Conservation (phyloP, 92 coral and sea anemone genomes). For the Parazoanthus swiftii region DNA sequence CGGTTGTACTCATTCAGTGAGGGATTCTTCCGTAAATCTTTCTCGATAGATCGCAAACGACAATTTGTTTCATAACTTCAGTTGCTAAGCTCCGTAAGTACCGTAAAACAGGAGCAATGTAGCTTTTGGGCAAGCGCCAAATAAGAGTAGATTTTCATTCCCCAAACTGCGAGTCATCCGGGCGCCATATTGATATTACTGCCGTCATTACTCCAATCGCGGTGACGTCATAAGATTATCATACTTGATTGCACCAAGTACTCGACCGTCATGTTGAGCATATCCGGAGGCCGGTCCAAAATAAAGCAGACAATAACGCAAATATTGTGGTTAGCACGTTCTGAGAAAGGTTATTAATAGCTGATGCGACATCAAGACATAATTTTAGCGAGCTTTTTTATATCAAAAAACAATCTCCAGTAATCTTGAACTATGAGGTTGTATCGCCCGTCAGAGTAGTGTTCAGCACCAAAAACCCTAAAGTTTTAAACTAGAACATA, state of each 20-base stretch:
- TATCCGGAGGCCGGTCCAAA: neutral
- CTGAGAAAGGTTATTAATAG: neutral
- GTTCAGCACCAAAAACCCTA: no score
- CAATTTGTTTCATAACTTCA: slow-evolving; percentile 4
- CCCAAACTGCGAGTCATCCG: neutral
- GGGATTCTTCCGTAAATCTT: slow-evolving; percentile 18
- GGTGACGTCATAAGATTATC: slow-evolving; percentile 41
- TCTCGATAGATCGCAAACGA: neutral
- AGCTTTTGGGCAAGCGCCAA: neutral
- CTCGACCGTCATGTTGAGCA: neutral
- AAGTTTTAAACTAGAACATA: no score
- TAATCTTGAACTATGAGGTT: no score
- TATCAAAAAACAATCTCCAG: no score
- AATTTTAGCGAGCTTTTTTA: no score
- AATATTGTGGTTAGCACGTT: neutral
- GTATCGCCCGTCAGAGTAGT: no score
- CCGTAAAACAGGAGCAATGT: neutral
- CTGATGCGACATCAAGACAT: neutral
- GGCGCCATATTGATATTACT: slow-evolving; percentile 33
- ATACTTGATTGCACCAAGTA: slow-evolving; percentile 16
- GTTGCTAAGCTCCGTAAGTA: neutral
- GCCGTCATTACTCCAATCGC: slow-evolving; percentile 33
- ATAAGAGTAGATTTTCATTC: neutral
- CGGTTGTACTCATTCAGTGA: neutral
- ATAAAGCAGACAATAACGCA: neutral